Evolutionary conservation across 2,888 invertebrate genomes (phyloP).

Genomic region (Ariolimax columbianus): DNA sequence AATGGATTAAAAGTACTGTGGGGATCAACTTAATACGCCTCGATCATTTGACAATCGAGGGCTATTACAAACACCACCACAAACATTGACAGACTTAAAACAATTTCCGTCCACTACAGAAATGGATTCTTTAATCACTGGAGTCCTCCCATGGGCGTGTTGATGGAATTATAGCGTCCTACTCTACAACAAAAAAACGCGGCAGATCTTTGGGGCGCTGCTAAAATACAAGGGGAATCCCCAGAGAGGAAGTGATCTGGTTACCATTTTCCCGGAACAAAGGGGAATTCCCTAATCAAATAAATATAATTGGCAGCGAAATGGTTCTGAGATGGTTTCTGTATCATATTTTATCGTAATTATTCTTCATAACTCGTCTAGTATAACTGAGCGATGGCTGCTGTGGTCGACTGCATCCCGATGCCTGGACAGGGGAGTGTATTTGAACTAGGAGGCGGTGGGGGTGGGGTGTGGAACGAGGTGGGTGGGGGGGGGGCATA

Average conservation of each 20-base stretch:
- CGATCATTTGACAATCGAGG: background rate
- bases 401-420: no score
- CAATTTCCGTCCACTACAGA: background rate
- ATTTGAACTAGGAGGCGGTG: no score
- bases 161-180: background rate
- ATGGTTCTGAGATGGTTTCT: background rate
- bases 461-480: no score
- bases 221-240: constrained; percentile 3
- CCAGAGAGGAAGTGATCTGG: background rate
- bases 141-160: background rate
- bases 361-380: no score
- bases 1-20: background rate
- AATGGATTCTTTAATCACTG: background rate
- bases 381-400: no score
- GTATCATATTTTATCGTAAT: no score
- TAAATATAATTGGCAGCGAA: background rate
- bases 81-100: background rate
- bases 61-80: background rate
- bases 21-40: background rate
- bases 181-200: background rate
- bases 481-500: no score
- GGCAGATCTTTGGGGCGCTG: background rate
- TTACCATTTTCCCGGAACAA: background rate
- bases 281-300: background rate
- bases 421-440: no score